A percentile compares a stretch with the other conserved stretches of the same genome.
These are phyloP conservation scores for Pluvianellus socialis DNA, from an alignment of 2,113 vertebrate genomes.

Conservation along the genomic window DNA sequence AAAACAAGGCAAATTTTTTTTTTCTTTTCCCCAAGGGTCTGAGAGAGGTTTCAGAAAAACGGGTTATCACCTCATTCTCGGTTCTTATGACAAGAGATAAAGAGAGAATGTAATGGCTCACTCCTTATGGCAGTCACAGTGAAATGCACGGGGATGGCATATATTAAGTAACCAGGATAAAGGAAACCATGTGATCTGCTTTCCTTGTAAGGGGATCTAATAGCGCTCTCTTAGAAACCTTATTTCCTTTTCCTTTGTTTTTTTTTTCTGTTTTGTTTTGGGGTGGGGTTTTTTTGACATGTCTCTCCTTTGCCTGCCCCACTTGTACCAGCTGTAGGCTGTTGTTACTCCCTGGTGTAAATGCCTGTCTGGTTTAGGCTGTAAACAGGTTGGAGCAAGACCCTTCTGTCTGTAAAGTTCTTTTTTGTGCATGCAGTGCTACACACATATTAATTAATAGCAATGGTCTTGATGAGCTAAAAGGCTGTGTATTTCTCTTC, in stretches of 20 bases:
- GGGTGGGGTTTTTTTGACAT: background rate
- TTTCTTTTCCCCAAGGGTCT: background rate
- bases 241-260: background rate
- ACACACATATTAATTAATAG: background rate
- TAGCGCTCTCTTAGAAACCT: constrained; percentile 6
- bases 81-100: constrained; percentile 34
- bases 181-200: constrained; percentile 48
- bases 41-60: constrained; percentile 32
- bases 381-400: background rate
- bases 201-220: constrained; percentile 47
- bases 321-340: background rate
- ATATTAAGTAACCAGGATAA: constrained; percentile 57
- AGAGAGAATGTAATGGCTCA: constrained; percentile 52
- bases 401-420: background rate
- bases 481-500: background rate
- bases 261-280: background rate
- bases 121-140: constrained; percentile 33
- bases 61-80: constrained; percentile 40
- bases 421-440: background rate
- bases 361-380: background rate
- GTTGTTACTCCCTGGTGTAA: background rate
- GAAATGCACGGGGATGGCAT: constrained; percentile 27
- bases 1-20: background rate
- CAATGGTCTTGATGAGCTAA: background rate
- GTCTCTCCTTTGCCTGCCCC: background rate